Base-by-base conservation (phyloP, 35 echinoderm and acorn worm genomes). In the Ophioderma brevispina region DNA sequence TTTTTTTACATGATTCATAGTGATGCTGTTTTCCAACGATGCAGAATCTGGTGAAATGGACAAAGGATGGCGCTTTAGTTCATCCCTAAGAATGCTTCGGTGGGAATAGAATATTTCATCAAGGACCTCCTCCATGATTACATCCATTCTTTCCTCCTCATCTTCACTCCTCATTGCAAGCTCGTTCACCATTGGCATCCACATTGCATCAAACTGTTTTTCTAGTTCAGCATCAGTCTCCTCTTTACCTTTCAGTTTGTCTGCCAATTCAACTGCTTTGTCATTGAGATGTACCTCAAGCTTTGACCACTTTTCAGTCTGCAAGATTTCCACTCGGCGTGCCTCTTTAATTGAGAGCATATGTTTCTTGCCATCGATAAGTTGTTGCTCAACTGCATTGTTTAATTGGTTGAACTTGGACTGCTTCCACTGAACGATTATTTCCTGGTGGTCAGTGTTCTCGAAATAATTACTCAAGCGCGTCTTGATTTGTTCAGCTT, bases 341-440 rank as follows among this genome's bases (percentile, higher is more conserved):
- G 81, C 81, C 33, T 83, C 81, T 52, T 83, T 83, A 23, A 83
- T 40, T 43, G 81, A 83, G 32, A 83, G 35, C 37, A 83, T 28
- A 38, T 43, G 10, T 32, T 35, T 18, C 81, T 41, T 83, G 42
- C 81, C 42, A 30, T 83, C 81, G 17, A 40, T 4, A 40, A 40
- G 36, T 33, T 42, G 81, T 8, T 43, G 81, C 39, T 52, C 81
- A 83, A 83, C 81, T 40, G 81, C 81, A 83, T 40, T 19, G 13
- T 43, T 25, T 0, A 83, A 39, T 40, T 83, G 81, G 42, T 83
- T 83, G 6, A 83, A 4, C 32, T 40, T 83, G 4, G 81, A 83
- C 81, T 83, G 81, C 81, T 83, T 35, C 81, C 81, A 83, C 32
- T 83, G 81, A 32, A 40, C 31, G 33, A 83, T 38, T 43, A 83